phyloP scores from a whole-genome alignment of 2,888 invertebrate genomes.

The Theretra japonica region DNA sequence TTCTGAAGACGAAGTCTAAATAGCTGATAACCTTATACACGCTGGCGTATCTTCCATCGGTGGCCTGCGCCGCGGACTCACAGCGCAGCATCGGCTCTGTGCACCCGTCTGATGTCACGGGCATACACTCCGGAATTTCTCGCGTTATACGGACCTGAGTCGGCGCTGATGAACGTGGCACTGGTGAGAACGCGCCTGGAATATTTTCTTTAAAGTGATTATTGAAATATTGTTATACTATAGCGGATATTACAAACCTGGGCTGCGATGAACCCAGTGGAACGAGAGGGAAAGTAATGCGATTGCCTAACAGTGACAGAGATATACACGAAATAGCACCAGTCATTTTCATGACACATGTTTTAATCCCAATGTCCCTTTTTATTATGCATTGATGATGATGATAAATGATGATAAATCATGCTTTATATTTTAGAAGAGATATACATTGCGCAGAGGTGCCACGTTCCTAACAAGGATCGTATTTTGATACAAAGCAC shows the following conservation, averaged over 20 bases:
- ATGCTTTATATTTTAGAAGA: no score
- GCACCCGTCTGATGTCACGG: not conserved
- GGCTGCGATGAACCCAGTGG: no score
- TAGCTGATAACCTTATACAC: slow-evolving; percentile 59
- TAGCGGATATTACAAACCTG: not conserved
- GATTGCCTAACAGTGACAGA: no score
- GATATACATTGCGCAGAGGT: no score
- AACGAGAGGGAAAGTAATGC: no score
- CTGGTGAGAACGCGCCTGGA: not conserved
- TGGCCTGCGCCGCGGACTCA: slow-evolving; percentile 57
- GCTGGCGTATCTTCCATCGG: slow-evolving; percentile 68
- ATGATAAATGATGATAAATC: no score
- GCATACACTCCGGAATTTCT: not conserved
- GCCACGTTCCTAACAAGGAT: no score
- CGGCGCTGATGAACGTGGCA: not conserved
- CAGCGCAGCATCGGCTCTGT: slow-evolving; percentile 31
- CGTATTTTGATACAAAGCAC: not conserved
- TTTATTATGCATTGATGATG: no score
- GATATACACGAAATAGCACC: no score
- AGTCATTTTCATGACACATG: no score
- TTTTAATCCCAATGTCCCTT: no score
- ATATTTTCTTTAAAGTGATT: not conserved
- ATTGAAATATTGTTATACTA: not conserved
- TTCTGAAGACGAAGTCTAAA: not conserved
- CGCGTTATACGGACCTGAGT: not conserved